Conservation (phyloP, 2,888 invertebrate genomes). For the Cantharis rufa region DNA sequence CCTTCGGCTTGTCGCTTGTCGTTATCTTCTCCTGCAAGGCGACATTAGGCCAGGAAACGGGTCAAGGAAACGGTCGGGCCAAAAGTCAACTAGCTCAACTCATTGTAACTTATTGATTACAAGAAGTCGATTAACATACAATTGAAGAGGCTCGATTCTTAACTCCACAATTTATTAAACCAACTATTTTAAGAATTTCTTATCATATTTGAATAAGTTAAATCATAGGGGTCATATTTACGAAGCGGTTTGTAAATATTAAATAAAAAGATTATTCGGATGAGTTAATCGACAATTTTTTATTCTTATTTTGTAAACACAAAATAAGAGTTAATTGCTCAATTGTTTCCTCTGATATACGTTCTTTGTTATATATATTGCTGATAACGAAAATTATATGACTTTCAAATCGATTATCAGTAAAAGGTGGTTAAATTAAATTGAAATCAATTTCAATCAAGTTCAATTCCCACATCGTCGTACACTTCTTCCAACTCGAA, state of each 20-base stretch:
- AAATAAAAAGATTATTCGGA: not conserved
- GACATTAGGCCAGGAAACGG: constrained; percentile 34
- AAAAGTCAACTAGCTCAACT: constrained; percentile 44
- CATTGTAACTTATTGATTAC: constrained; percentile 40
- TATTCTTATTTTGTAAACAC: not conserved
- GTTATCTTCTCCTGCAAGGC: constrained; percentile 14
- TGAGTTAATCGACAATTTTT: not conserved
- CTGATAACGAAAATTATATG: not conserved
- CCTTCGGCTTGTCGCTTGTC: constrained; percentile 15
- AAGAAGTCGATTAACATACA: constrained; percentile 42
- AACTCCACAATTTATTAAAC: not conserved
- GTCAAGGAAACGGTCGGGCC: constrained; percentile 47
- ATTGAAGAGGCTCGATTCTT: constrained; percentile 24
- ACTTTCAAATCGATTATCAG: not conserved
- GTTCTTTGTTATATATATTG: not conserved
- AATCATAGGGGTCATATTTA: not conserved
- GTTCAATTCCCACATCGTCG: not conserved
- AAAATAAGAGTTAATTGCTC: not conserved
- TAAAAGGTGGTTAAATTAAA: not conserved
- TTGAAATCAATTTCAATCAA: not conserved
- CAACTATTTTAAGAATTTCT: not conserved
- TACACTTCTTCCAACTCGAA: not conserved
- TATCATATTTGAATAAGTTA: not conserved
- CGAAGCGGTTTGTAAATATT: not conserved
- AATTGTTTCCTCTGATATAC: not conserved